Evolutionary conservation across 1,140 invertebrate species (phyloP), one percentile per base, ranked within the genome.

Genomic region (Nylanderia fulva): DNA sequence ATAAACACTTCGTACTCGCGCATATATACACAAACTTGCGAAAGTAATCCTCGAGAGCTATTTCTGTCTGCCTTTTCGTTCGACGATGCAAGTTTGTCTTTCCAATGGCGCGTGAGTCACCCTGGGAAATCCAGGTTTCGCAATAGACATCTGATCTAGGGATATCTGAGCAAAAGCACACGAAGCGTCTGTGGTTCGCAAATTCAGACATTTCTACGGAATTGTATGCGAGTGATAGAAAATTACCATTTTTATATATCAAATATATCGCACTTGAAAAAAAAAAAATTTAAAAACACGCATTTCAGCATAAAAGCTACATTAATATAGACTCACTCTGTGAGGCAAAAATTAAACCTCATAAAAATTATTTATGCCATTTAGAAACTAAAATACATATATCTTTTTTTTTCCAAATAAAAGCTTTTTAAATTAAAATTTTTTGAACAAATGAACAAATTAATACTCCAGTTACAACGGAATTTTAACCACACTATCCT

Each of bases 51-150:
- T 33, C 77, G 33, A 60, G 36, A 82, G 39, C 52, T 72, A 72
- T 72, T 71, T 72, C 64, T 72, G 36, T 36, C 11, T 36, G 48
- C 36, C 77, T 82, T 72, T 72, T 60, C 77, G 66, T 42, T 60
- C 66, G n/a, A 58, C 77, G 64, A 72, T 58, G 77, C 52, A 72
- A 82, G 77, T 82, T 60, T 72, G 77, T 82, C 77, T 82, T 82
- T 71, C 39, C 77, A 71, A 82, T 68, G 66, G 36, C 52, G 18
- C 66, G 24, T 39, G 69, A 82, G 66, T 82, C 45, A 82, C 21
- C 52, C 13, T 58, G 66, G 66, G 36, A 71, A 82, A 82, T 71
- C 66, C 77, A 45, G 36, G 24, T 60, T 82, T 82, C 24, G 77
- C 52, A 72, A 82, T 82, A 27, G 77, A 72, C 72, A 82, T 82